Evolutionary conservation across 2,797 vertebrate species (phyloP).

Genomic region (Coendou prehensilis): DNA sequence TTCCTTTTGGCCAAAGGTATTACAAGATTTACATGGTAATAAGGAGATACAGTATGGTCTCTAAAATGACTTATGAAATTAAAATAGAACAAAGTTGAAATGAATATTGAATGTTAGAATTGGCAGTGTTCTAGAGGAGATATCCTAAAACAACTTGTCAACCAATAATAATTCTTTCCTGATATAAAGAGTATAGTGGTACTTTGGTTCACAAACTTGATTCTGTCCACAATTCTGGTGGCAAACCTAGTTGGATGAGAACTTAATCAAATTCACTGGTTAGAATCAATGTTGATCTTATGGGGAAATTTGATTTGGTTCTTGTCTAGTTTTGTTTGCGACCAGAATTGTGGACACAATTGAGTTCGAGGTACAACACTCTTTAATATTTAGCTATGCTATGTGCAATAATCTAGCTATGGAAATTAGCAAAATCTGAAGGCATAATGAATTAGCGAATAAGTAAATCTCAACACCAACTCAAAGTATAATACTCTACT

Average conservation of each 20-base stretch:
- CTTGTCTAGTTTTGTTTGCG: neutral
- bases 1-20: slow-evolving; percentile 49
- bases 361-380: neutral
- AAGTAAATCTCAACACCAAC: neutral
- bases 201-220: neutral
- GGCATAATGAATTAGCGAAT: slow-evolving; percentile 7
- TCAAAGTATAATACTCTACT: neutral
- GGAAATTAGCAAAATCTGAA: slow-evolving; percentile 38
- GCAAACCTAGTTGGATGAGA: neutral
- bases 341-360: neutral
- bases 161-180: slow-evolving; percentile 15
- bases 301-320: neutral
- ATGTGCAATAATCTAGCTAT: neutral
- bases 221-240: neutral
- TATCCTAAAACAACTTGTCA: slow-evolving; percentile 46
- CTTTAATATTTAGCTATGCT: slow-evolving; percentile 9
- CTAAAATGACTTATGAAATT: slow-evolving; percentile 56
- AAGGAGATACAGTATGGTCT: neutral
- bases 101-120: slow-evolving; percentile 33
- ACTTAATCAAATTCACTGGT: neutral
- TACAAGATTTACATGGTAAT: slow-evolving; percentile 13
- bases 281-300: neutral
- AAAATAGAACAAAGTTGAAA: slow-evolving; percentile 38
- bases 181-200: neutral
- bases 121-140: slow-evolving; percentile 3